Percentiles rank a stretch among this genome's conserved stretches.
Evolutionary conservation across 2,113 vertebrate genomes (phyloP).

Genomic region (Zapornia atra): DNA sequence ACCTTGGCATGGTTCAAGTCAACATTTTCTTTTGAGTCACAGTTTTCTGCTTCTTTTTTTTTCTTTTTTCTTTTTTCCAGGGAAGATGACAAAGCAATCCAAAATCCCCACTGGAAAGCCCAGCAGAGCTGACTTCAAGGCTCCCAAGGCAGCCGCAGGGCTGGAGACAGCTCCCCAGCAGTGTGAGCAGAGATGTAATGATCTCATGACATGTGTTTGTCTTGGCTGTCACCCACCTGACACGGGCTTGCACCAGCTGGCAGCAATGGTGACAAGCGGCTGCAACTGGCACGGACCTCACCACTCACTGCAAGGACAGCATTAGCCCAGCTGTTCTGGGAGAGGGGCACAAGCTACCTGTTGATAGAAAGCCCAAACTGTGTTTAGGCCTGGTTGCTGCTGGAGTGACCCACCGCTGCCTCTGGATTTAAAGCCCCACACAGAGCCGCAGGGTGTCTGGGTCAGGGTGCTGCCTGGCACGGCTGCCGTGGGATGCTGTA

Average conservation of each 20-base stretch:
- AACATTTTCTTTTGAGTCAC: neutral
- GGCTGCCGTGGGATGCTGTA: neutral
- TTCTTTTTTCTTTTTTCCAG: neutral
- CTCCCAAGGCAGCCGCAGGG: neutral
- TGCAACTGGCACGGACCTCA: neutral
- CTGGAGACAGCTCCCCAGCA: neutral
- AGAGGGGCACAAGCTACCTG: neutral
- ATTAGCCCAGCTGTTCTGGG: neutral
- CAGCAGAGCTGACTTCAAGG: neutral
- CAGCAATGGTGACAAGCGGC: neutral
- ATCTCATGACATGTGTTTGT: neutral
- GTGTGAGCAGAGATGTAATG: neutral
- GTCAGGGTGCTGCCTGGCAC: neutral
- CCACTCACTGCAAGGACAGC: neutral
- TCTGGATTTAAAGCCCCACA: neutral
- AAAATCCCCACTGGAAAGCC: neutral
- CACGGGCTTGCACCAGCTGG: neutral
- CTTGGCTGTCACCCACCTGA: neutral
- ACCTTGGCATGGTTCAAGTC: neutral
- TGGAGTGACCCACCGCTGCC: neutral
- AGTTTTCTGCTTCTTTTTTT: neutral
- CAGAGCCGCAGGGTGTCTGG: neutral
- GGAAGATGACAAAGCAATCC: neutral
- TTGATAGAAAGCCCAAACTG: neutral
- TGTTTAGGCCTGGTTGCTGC: neutral